Base-by-base conservation (phyloP, 1,140 invertebrate genomes). In the Anthonomus grandis region DNA sequence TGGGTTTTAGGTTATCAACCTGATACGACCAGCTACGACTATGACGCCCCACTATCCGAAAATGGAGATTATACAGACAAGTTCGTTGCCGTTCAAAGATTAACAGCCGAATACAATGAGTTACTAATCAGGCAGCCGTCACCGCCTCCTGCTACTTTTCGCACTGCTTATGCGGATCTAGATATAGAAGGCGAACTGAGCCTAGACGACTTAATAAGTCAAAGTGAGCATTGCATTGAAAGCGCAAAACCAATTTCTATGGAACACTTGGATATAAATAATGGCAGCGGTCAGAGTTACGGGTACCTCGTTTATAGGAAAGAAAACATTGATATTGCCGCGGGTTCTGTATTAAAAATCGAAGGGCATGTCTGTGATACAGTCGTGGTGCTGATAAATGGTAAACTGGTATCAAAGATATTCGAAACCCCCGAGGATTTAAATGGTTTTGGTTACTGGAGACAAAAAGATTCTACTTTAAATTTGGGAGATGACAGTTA, bases 251-350 rank as follows among this genome's bases (percentile, higher is more conserved):
- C 41, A 15, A 58, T 75, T 3, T 62, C 74, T 17, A 85, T 85
- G 83, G 83, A 85, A 69, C 65, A 74, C 42, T 65, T 83, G 19
- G 66, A 74, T 22, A 76, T 81, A 12, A 79, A 81, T 57, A 72
- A 76, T 39, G 69, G 70, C 10, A 75, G 69, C 59, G 81, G 82
- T 2, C 83, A 85, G 68, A 77, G 76, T 49, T 82, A 80, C 65
- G 83, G 83, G 0, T 83, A 79, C 58, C 75, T 82, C 45, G 48
- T 81, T 17, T 83, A 84, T 57, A 54, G 58, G 25, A 76, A 74
- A 47, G 54, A 67, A 19, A 63, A 67, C 46, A 17, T 68, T 10
- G 21, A 66, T 42, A 66, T 74, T 17, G 23, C 51, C 19, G 18
- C 58, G 19, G 58, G 63, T 31, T 66, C 68, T 8, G 50, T 53